Conservation (phyloP, 1,140 invertebrate species). For the Calliphora vicina region DNA sequence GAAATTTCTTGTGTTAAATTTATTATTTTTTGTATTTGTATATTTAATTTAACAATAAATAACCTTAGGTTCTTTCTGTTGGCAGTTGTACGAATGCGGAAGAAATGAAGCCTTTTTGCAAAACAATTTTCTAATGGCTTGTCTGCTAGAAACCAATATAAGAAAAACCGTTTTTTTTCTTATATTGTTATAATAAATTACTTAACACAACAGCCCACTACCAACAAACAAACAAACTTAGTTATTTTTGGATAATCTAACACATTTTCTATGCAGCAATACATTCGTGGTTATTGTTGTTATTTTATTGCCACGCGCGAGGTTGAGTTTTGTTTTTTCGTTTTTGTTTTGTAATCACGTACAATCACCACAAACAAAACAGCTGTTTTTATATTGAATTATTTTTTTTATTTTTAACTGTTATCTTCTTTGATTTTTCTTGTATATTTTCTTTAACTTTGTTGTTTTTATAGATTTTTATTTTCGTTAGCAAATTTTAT, state of each 20-base stretch:
- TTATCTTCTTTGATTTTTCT: not conserved
- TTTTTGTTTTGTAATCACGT: not conserved
- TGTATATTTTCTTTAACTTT: not conserved
- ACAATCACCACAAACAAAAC: not conserved
- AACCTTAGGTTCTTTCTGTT: conserved; percentile 11
- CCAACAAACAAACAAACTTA: not conserved
- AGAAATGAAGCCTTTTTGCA: not conserved
- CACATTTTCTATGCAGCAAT: not conserved
- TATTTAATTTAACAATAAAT: not conserved
- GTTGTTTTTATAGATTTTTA: not conserved
- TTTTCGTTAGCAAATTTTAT: not conserved
- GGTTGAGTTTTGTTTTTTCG: not conserved
- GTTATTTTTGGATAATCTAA: conserved; percentile 8
- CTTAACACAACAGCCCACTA: not conserved
- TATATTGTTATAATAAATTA: too few species aligned
- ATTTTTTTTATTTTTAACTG: not conserved
- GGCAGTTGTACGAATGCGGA: conserved; percentile 23
- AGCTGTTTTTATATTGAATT: not conserved
- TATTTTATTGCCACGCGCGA: not conserved
- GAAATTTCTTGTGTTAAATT: not conserved
- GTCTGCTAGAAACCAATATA: too few species aligned
- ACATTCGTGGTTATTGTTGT: not conserved
- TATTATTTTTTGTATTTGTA: not conserved
- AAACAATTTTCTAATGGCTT: not conserved
- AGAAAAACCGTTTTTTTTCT: too few species aligned